Percentiles rank a stretch among this genome's conserved stretches.
Conservation (phyloP, 2,888 invertebrate genomes). For the Mesorhabditis sp. region DNA sequence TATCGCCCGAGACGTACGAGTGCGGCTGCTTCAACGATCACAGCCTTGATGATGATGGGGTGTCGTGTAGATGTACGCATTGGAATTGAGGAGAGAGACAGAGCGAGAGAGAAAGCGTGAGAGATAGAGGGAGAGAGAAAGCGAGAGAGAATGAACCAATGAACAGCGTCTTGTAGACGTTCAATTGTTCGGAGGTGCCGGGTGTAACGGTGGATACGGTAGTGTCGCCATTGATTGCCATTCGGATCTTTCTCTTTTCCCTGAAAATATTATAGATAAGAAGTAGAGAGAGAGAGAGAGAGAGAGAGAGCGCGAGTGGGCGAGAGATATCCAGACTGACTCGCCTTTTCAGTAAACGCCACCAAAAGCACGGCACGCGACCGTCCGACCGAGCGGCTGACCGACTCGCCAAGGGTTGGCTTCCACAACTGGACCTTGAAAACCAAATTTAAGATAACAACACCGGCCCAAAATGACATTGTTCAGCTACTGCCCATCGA, state of each 20-base stretch:
- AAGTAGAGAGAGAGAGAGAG: too few relatives aligned
- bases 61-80: constrained; percentile 26
- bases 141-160: constrained; percentile 20
- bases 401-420: not conserved
- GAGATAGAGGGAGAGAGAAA: too few relatives aligned
- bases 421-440: too few relatives aligned
- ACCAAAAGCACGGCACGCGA: constrained; percentile 7
- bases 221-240: constrained; percentile 32
- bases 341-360: constrained; percentile 3
- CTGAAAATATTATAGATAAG: constrained; percentile 8
- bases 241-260: constrained; percentile 18
- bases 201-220: constrained; percentile 29
- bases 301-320: too few relatives aligned
- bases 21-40: constrained; percentile 41
- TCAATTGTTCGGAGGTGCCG: constrained; percentile 35
- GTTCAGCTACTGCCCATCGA: constrained; percentile 6
- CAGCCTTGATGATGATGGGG: constrained; percentile 26
- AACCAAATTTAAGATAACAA: not conserved
- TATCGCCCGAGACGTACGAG: constrained; percentile 32
- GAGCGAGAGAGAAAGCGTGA: too few relatives aligned
- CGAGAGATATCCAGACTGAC: not conserved
- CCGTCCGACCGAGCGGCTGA: not conserved
- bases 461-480: not conserved
- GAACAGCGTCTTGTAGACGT: constrained; percentile 36
- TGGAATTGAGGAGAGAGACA: too few relatives aligned